Base-by-base conservation (phyloP, 2,113 vertebrate species). In the Corythornis vintsioides region DNA sequence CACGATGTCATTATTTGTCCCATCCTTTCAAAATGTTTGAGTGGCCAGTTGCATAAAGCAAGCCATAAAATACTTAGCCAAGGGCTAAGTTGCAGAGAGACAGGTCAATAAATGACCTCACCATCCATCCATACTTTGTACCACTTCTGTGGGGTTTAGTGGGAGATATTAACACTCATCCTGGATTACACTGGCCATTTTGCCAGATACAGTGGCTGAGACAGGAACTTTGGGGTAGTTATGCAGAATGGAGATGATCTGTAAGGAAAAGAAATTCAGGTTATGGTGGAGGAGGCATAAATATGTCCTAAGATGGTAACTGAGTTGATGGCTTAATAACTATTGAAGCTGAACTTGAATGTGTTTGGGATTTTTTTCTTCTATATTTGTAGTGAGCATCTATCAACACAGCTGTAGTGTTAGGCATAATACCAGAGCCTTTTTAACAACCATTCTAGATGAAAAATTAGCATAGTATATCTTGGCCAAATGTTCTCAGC, bases 341-440 rank as follows among this genome's bases (percentile, higher is more conserved):
- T 79, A 26, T 73, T 52, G 69, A 89, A 91, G 60, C 38, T 80
- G 47, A 55, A 19, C 92, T 94, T 89, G 56, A 64, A 79, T 60
- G 26, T 78, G 77, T 65, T 83, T 76, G 65, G 13, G 26, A 60
- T n/a, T 90, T 90, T 92, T 89, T 28, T 18, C 55, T 91, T 87
- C 91, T 96, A 80, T 94, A 89, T 93, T 96, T 91, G 60, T 89
- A 64, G 75, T 31, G 82, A 83, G 69, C 63, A 13, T 89, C 78
- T 75, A 88, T 86, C 91, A 94, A 81, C 89, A 94, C 78, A 94
- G 87, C 89, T 94, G 84, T 92, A 77, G 92, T 88, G 91, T 89
- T 80, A 96, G 81, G 91, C 64, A 64, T 90, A 93, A 82, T 90
- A 78, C 47, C 43, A 71, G 84, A 73, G 82, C 47, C 77, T 88